Conservation (phyloP, 2,113 vertebrate genomes). For the Nanger granti region DNA sequence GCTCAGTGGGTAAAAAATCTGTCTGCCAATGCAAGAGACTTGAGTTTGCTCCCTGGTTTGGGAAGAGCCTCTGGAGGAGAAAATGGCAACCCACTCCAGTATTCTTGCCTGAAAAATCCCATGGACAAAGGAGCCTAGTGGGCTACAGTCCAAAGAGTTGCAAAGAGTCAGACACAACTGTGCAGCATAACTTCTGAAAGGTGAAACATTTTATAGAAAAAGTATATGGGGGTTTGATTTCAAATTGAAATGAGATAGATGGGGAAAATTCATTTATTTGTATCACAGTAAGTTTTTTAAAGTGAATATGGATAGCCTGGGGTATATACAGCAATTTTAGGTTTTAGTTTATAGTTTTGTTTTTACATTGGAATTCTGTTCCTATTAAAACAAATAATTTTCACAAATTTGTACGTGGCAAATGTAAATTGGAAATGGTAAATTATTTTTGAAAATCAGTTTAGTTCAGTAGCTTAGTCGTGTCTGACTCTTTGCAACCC, state of each 20-base stretch:
- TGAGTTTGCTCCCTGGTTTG: background rate
- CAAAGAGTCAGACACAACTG: background rate
- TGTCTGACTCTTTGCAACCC: background rate
- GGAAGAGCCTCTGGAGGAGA: background rate
- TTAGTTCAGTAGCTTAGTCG: background rate
- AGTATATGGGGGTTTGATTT: background rate
- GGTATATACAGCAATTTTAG: background rate
- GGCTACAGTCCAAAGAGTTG: background rate
- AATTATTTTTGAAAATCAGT: conserved; percentile 15
- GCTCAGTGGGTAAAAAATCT: background rate
- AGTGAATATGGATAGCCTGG: background rate
- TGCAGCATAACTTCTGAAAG: conserved; percentile 2
- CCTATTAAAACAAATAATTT: background rate
- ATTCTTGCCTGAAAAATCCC: background rate
- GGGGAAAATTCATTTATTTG: background rate
- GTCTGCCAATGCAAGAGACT: background rate
- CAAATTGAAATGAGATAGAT: background rate
- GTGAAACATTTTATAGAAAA: background rate
- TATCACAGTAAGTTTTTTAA: background rate
- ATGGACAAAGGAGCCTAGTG: background rate
- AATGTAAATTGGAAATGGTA: background rate
- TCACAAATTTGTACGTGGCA: background rate
- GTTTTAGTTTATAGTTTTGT: background rate
- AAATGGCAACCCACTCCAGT: background rate
- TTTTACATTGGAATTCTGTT: background rate